These are phyloP conservation scores for Arctopsyche grandis DNA, from an alignment of 1,140 invertebrate genomes.

Conservation along the genomic window DNA sequence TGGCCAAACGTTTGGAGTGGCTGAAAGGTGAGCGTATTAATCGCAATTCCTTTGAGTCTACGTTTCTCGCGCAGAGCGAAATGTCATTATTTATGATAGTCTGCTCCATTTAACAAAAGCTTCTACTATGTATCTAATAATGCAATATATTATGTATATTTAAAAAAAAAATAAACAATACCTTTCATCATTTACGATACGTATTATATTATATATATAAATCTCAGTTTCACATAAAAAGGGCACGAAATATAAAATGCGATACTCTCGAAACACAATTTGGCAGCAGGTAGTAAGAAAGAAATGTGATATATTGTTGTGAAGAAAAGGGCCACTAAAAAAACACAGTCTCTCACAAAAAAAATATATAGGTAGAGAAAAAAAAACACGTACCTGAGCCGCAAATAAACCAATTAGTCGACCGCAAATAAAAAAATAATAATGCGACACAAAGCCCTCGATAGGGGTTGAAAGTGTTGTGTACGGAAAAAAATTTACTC, in stretches of 20 bases:
- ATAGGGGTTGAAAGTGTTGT: not conserved
- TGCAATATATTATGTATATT: too few species aligned
- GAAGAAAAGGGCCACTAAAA: constrained; percentile 24
- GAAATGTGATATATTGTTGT: constrained; percentile 42
- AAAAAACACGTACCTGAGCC: constrained; percentile 35
- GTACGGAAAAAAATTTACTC: not conserved
- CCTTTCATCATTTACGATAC: constrained; percentile 8
- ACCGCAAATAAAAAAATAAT: constrained; percentile 25
- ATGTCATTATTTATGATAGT: constrained; percentile 1
- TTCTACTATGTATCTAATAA: too few species aligned
- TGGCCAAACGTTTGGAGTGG: constrained; percentile 6
- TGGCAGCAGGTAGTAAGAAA: constrained; percentile 43
- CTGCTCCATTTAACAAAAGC: not conserved
- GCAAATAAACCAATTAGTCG: constrained; percentile 42
- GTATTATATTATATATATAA: constrained; percentile 15
- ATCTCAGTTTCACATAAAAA: constrained; percentile 14
- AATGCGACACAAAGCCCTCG: not conserved
- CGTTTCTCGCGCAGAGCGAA: not conserved
- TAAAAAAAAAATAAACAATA: too few species aligned
- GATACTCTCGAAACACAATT: constrained; percentile 29
- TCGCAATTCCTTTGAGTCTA: not conserved
- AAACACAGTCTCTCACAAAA: not conserved
- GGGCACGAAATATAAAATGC: not conserved
- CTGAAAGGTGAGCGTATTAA: constrained; percentile 14
- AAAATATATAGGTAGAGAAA: constrained; percentile 3